These are phyloP conservation scores for Lasioglossum villosulum DNA, from an alignment of 2,888 invertebrate genomes.

Conservation along the genomic window DNA sequence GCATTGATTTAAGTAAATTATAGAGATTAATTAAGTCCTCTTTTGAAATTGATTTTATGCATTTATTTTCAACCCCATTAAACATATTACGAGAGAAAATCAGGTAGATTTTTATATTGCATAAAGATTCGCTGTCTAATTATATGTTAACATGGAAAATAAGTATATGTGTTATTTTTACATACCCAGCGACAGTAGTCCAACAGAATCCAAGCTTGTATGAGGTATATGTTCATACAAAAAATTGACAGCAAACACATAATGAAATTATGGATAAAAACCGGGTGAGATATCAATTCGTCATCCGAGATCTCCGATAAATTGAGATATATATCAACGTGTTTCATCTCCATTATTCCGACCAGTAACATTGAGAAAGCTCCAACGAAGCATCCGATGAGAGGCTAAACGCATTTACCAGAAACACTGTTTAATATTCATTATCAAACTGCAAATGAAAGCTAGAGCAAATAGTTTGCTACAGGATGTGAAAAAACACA, in stretches of 20 bases:
- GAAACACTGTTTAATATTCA: background rate
- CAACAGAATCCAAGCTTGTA: constrained; percentile 77
- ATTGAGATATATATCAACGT: constrained; percentile 79
- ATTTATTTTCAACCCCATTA: too few relatives aligned
- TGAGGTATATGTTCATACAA: constrained; percentile 76
- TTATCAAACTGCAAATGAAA: background rate
- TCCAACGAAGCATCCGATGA: constrained; percentile 69
- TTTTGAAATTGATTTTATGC: too few relatives aligned
- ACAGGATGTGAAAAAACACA: too few relatives aligned
- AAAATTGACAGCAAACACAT: constrained; percentile 80
- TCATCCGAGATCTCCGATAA: constrained; percentile 75
- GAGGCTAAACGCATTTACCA: constrained; percentile 62
- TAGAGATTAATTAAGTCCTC: too few relatives aligned
- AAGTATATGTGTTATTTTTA: background rate
- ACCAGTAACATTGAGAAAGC: constrained; percentile 72
- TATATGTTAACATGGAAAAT: background rate
- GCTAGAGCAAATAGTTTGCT: too few relatives aligned
- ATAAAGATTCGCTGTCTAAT: too few relatives aligned
- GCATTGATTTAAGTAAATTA: background rate
- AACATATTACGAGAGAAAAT: too few relatives aligned
- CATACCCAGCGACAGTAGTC: constrained; percentile 77
- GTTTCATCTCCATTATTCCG: constrained; percentile 79
- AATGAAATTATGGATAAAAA: constrained; percentile 80
- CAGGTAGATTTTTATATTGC: too few relatives aligned
- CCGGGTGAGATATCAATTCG: constrained; percentile 77